Percentiles rank a stretch among this genome's conserved stretches.
Evolutionary conservation across 2,113 vertebrate species (phyloP).

Genomic region (Ammospiza caudacuta): DNA sequence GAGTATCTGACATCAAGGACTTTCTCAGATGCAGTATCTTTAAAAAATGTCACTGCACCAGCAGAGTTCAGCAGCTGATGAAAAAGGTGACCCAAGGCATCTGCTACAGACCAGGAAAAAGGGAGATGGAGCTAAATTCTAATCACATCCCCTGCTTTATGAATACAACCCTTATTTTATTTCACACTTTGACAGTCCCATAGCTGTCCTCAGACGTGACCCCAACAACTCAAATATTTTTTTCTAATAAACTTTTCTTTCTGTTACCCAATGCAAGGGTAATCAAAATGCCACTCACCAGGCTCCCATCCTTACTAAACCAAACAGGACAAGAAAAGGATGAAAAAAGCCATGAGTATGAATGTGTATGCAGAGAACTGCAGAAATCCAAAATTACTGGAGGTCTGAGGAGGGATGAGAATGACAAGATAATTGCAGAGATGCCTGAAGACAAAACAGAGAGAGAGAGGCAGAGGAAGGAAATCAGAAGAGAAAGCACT

Average conservation of each 20-base stretch:
- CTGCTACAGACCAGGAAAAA: neutral
- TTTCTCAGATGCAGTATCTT: neutral
- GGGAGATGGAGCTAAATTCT: neutral
- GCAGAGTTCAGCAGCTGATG: neutral
- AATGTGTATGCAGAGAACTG: neutral
- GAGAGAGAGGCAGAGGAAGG: neutral
- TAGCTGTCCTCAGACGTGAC: neutral
- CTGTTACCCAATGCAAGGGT: neutral
- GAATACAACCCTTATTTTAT: neutral
- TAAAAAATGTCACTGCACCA: neutral
- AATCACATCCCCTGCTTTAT: neutral
- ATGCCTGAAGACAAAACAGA: slow-evolving; percentile 11
- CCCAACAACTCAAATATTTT: neutral
- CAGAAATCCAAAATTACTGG: neutral
- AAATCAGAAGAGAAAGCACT: neutral
- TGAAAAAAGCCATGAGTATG: neutral
- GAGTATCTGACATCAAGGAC: neutral
- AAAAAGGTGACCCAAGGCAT: neutral
- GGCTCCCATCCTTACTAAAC: neutral
- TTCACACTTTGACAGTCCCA: neutral
- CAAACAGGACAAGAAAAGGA: neutral
- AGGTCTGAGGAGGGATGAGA: neutral
- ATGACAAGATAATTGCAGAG: neutral
- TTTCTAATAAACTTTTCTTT: neutral
- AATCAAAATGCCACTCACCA: neutral